Evolutionary conservation across 2,888 invertebrate species (phyloP), one percentile per base, ranked within the genome.

Genomic region (Apodemia mormo): DNA sequence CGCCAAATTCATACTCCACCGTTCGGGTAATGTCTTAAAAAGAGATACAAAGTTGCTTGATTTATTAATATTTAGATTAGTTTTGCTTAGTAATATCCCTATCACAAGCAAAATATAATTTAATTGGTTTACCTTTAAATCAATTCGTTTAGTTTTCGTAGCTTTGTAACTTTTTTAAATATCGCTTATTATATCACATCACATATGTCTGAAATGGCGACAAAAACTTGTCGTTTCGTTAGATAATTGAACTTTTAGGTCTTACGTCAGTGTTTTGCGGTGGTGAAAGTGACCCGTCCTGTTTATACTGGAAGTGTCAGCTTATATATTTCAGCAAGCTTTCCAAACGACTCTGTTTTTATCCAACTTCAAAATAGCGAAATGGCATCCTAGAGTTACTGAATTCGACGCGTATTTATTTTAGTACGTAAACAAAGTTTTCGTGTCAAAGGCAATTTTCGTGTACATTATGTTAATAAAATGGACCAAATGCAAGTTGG

Each of bases 271-370:
- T 65, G 69, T 70, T 71, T 69, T 22, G 65, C 61, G 61, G 6
- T 14, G 80, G 89, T 84, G 90, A 90, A 91, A 90, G 91, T 89
- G 80, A 83, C 82, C 78, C 79, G 79, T 80, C 82, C 77, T 77
- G 85, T 81, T 83, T 80, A 78, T 77, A 70, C 74, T 74, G 78
- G 78, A 80, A 52, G n/a, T 52, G 52, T 52, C 74, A 79, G 78
- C 75, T 77, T 79, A 79, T 79, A 70, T 81, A 83, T 85, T 85
- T 84, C 83, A 81, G 84, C 77, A 76, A 82, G 82, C 89, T 89
- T 89, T 89, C 87, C 80, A 85, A 85, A 72, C 70, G 70, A 68
- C 73, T 56, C 4, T 6, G 61, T 61, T 61, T 61, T 61, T 30
- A 33, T 61, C n/a, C 49, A 52, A 52, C 49, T 52, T 52, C 4